Evolutionary conservation across 2,797 vertebrate genomes (phyloP), one percentile per base, ranked within the genome.

Genomic region (Gephyroberyx darwinii): DNA sequence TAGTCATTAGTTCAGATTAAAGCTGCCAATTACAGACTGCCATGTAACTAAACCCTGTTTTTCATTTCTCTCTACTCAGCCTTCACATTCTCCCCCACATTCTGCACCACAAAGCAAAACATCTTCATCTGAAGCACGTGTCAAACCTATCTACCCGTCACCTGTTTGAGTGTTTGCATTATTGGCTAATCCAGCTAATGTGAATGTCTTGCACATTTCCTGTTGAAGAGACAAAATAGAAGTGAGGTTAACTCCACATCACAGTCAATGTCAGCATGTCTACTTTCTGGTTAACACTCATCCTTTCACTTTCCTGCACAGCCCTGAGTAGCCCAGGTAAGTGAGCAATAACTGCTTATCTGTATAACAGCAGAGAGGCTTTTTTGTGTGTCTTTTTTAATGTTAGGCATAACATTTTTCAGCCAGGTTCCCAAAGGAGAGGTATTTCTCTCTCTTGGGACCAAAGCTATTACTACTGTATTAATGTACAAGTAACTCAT

Each of bases 291-390:
- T n/a, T 78, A 1, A 75, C 50, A 31, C 52, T 86, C 3, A 0
- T 84, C 19, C 9, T 87, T 4, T 85, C 66, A 50, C 20, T 90
- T 39, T 54, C 4, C 45, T 52, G 33, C 45, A 33, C 64, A 4
- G 51, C 22, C 2, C 67, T 51, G 53, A 65, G 41, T 33, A 30
- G 0, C 14, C 20, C 26, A 75, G 83, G 87, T 91, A 83, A 87
- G 59, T 30, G 12, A 17, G 26, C 17, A 50, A 50, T 26, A 74
- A 14, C 54, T 17, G 19, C 53, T 13, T n/a, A 19, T 13, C 19
- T 12, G 3, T 53, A 35, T 7, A 35, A 7, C 33, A 35, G 6
- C 5, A 35, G 6, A 4, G 31, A 33, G 5, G 5, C 9, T 5
- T 7, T 55, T 52, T 59, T 33, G 4, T 33, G 0, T 68, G 13